Evolutionary conservation across 1,140 invertebrate species (phyloP), one percentile per base, ranked within the genome.

Genomic region (Rhizoglyphus robini): DNA sequence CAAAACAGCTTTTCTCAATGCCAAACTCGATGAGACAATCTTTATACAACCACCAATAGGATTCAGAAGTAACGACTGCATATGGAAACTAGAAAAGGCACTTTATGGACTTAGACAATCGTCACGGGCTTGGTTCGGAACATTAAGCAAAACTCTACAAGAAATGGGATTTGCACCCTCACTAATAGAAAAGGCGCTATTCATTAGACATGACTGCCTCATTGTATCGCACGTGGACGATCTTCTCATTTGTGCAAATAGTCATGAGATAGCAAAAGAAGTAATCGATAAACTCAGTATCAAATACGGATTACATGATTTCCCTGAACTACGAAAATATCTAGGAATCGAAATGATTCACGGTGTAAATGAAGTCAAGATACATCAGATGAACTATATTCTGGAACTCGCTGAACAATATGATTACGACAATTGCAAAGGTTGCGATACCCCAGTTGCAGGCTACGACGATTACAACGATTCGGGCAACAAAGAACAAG

Each of bases 1-100:
- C 18, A 71, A 18, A 74, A 76, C 74, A 59, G 76, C 76, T 25
- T 77, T 75, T 72, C 67, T 76, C 4, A 69, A 77, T 68, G 75
- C 72, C 29, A 68, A 73, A 4, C 60, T 78, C n/a, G 68, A 75
- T 31, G 71, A 74, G 69, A 70, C 75, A 13, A 68, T 76, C 49
- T 76, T 73, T 51, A 75, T 78, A 74, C 58, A 68, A 30, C 69
- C 71, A 68, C 75, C 74, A 65, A 31, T 48, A 5, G 68, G 68
- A 34, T 63, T 46, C 23, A 20, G n/a, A n/a, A n/a, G 8, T 11
- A 36, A 1, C 0, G 46, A 32, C 47, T 23, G 20, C 1, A 47
- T 68, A 3, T 49, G 36, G 32, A 66, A 63, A 46, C 58, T 68
- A 11, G 23, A 51, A 13, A 73, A 72, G 63, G 63, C 70, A 15